Conservation (phyloP, 2,113 vertebrate species). For the Hiodon alosoides region DNA sequence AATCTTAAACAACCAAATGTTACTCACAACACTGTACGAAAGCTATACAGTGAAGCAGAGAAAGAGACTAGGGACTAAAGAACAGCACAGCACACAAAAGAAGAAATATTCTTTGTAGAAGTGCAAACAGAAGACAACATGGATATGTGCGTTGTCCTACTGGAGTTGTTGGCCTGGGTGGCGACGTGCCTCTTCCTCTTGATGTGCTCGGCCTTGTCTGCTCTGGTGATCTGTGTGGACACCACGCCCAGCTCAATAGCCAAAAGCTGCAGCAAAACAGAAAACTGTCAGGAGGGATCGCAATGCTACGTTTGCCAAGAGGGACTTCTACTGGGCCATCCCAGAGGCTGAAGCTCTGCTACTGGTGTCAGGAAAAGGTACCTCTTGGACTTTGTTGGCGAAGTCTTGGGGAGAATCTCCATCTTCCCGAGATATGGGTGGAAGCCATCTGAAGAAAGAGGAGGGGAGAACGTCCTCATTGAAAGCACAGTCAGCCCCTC, state of each 20-base stretch:
- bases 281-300: too few relatives aligned
- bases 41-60: too few relatives aligned
- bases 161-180: conserved; percentile 46
- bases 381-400: conserved; percentile 89
- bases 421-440: conserved; percentile 63
- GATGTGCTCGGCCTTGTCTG: conserved; percentile 88
- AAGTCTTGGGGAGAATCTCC: conserved; percentile 79
- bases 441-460: conserved; percentile 76
- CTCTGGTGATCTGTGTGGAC: conserved; percentile 83
- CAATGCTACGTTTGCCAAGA: too few relatives aligned
- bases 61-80: too few relatives aligned
- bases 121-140: too few relatives aligned
- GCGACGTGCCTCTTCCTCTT: conserved; percentile 76
- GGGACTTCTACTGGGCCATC: too few relatives aligned
- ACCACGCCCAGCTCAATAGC: conserved; percentile 79
- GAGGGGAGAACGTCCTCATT: not conserved
- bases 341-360: not conserved
- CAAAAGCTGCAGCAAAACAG: conserved; percentile 63
- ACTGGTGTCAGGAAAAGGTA: conserved; percentile 37
- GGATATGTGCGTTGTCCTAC: conserved; percentile 36
- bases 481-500: not conserved
- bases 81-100: too few relatives aligned
- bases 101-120: too few relatives aligned
- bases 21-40: too few relatives aligned
- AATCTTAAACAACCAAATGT: too few relatives aligned